phyloP scores from a whole-genome alignment of 2,888 invertebrate species.

The Baronia brevicornis region DNA sequence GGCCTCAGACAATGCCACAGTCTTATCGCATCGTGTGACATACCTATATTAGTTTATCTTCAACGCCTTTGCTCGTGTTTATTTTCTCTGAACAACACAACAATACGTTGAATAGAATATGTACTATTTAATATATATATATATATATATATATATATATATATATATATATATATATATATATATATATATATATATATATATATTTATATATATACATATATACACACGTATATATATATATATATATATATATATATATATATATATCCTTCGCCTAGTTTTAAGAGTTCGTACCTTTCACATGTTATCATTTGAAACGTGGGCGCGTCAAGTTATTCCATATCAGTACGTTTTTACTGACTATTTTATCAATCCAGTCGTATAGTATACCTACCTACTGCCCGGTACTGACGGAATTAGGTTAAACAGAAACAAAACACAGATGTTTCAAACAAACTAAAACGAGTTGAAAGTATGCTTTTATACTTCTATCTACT shows the following conservation, averaged over 20 bases:
- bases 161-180: too few species aligned
- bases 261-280: neutral
- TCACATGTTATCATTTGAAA: conserved; percentile 5
- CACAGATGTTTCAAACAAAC: neutral
- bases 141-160: too few species aligned
- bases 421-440: conserved; percentile 18
- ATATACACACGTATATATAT: too few species aligned
- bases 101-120: too few species aligned
- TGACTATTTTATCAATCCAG: conserved; percentile 14
- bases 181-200: too few species aligned
- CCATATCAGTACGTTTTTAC: conserved; percentile 17
- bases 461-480: neutral
- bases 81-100: conserved; percentile 11
- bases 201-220: too few species aligned
- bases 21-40: conserved; percentile 16
- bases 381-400: conserved; percentile 3
- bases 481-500: too few species aligned
- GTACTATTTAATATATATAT: too few species aligned
- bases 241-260: conserved; percentile 1
- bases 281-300: conserved; percentile 2
- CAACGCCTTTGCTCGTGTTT: conserved; percentile 12
- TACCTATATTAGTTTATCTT: conserved; percentile 17
- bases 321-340: conserved; percentile 8
- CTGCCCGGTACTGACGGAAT: conserved; percentile 17
- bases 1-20: conserved; percentile 27